These are phyloP conservation scores for Lagorchestes hirsutus DNA, from an alignment of 2,797 vertebrate species.

Conservation along the genomic window DNA sequence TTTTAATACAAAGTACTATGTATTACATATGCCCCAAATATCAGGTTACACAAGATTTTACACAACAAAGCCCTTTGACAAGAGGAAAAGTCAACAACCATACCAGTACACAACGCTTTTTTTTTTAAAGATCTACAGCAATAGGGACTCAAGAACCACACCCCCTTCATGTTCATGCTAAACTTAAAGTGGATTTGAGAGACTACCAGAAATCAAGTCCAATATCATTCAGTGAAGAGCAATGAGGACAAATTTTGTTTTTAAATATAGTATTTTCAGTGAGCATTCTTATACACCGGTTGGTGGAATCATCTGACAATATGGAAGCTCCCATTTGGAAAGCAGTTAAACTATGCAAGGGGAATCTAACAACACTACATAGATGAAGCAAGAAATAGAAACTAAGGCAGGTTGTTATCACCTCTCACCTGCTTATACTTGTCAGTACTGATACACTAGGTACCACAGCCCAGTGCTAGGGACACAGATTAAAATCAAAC, in stretches of 20 bases:
- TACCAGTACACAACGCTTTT: neutral
- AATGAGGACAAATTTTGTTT: neutral
- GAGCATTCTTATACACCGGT: slow-evolving; percentile 11
- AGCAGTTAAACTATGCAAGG: slow-evolving; percentile 50
- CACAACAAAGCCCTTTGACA: slow-evolving; percentile 36
- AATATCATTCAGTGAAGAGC: slow-evolving; percentile 24
- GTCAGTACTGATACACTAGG: neutral
- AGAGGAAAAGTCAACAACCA: slow-evolving; percentile 42
- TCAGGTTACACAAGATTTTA: neutral
- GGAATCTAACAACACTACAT: slow-evolving; percentile 21
- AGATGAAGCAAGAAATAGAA: slow-evolving; percentile 32
- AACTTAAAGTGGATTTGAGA: slow-evolving; percentile 46
- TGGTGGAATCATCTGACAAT: slow-evolving; percentile 7
- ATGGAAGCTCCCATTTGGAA: slow-evolving; percentile 21
- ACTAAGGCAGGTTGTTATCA: neutral
- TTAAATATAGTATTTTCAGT: neutral
- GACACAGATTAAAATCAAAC: neutral
- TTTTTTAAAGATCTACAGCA: slow-evolving; percentile 9
- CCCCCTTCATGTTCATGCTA: slow-evolving; percentile 8
- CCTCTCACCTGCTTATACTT: neutral
- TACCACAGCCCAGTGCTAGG: neutral
- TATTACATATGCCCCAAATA: neutral
- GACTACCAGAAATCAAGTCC: slow-evolving; percentile 32
- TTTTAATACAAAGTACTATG: slow-evolving; percentile 34
- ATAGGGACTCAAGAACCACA: slow-evolving; percentile 27